phyloP scores from a whole-genome alignment of 1,140 invertebrate genomes.

The Drosophila tropicalis region DNA sequence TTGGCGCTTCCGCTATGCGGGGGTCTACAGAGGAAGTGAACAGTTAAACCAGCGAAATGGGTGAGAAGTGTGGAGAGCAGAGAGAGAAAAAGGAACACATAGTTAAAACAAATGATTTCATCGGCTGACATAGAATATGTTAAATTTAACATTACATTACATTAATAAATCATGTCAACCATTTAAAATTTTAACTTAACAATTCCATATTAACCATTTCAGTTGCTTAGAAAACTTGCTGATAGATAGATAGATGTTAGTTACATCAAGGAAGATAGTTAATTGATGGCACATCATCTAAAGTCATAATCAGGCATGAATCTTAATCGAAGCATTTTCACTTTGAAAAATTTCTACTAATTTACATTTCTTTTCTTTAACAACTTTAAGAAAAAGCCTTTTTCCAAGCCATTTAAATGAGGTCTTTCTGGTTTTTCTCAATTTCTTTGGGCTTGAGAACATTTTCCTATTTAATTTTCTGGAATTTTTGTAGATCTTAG shows the following conservation, averaged over 20 bases:
- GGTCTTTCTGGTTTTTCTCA: background rate
- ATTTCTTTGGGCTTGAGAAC: background rate
- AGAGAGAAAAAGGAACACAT: background rate
- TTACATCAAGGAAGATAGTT: no score
- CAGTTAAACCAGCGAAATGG: conserved; percentile 63
- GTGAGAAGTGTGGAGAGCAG: conserved; percentile 2
- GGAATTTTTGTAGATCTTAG: conserved; percentile 31
- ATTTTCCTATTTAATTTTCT: conserved; percentile 8
- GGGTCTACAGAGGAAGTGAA: conserved; percentile 64
- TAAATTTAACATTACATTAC: background rate
- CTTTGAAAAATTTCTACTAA: no score
- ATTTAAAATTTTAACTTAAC: background rate
- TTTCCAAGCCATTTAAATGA: background rate
- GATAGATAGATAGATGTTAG: no score
- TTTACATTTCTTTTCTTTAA: no score
- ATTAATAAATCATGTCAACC: background rate
- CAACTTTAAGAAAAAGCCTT: background rate
- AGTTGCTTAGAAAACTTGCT: no score
- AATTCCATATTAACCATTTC: no score
- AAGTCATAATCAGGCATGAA: no score
- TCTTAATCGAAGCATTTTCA: no score
- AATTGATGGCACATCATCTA: no score
- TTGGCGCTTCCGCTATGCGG: conserved; percentile 73
- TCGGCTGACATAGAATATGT: conserved; percentile 4
- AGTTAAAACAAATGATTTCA: conserved; percentile 8